Evolutionary conservation across 2,888 invertebrate genomes (phyloP), one percentile per base, ranked within the genome.

Genomic region (Micoletzkya japonica): DNA sequence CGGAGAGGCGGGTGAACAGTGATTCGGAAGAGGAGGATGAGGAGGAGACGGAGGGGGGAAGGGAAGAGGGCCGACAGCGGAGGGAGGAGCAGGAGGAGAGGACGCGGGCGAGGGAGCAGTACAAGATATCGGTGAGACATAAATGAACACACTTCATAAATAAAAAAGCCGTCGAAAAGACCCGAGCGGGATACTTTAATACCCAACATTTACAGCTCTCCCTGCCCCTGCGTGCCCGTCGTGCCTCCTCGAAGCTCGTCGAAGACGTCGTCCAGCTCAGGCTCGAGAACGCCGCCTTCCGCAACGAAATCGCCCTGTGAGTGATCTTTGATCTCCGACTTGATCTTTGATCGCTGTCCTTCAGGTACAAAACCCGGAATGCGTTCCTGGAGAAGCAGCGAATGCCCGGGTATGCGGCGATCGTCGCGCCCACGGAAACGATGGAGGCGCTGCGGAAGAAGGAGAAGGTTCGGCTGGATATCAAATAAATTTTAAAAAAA

Each of bases 381-480:
- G 52, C 64, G 17, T 66, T 66, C 54, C 52, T 66, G 4, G 64
- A 66, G 37, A 50, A 44, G 14, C 64, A 66, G 37, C 34, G 64
- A 7, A 20, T 36, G 10, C 52, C 52, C 37, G 64, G 36, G 14
- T 37, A 52, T 26, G 36, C 64, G 10, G 54, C 64, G 14, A 66
- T 73, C 14, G 52, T 70, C 4, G 49, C 68, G 1, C 70, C 70
- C 14, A 70, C 72, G 6, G 79, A 79, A 49, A 74, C 79, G 36
- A 74, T 77, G 76, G 79, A 79, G 57, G 74, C 70, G 64, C 37
- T 79, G 61, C 28, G 77, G 26, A 75, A 72, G 52, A 79, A 79
- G 63, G 78, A 79, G 50, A 72, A 77, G 34, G 74, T 70, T 70
- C 57, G 71, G 73, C 14, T 17, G 39, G 39, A 39, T 49, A 6